Evolutionary conservation across 2,113 vertebrate genomes (phyloP), one percentile per base, ranked within the genome.

Genomic region (Bujurquina vittata): DNA sequence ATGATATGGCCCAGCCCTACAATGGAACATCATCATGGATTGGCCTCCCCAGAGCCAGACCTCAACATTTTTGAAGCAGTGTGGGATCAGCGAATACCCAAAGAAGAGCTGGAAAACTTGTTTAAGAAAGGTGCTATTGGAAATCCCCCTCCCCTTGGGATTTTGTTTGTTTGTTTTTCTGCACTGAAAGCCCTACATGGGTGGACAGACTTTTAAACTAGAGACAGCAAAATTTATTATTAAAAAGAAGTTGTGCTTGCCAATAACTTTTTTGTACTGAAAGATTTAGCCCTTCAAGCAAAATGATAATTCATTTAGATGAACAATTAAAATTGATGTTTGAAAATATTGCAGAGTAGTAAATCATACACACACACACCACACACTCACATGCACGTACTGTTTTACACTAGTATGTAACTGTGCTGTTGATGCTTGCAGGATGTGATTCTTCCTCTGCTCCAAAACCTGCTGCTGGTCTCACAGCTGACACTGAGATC

Each of bases 381-480:
- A 52, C 65, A 31, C 40, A 29, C 65, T 4, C 6, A 10, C 65
- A 52, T 0, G 1, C 65, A n/a, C 1, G 6, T 31, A 31, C 40
- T 20, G 52, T 12, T 56, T 29, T 54, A 77, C 72, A 61, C 12
- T 17, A 60, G 58, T 26, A 33, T 60, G 17, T 7, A 12, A 65
- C 79, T 61, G 43, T 29, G 7, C 17, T 86, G 84, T 87, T 89
- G 58, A 87, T 75, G 87, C 92, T 91, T 11, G 54, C 73, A 83
- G 84, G 77, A 84, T 75, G 65, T 9, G 82, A 84, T 81, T 59
- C 23, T 15, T 46, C 77, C 60, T 55, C 52, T 77, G 80, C 88
- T 93, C 87, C 46, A 75, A 87, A 84, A 84, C 83, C 84, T 89
- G 87, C 88, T 90, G 57, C 87, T 73, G 88, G 81, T 91, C 81